These are phyloP conservation scores for Embiotoca jacksoni DNA, from an alignment of 2,113 vertebrate species.

Conservation along the genomic window DNA sequence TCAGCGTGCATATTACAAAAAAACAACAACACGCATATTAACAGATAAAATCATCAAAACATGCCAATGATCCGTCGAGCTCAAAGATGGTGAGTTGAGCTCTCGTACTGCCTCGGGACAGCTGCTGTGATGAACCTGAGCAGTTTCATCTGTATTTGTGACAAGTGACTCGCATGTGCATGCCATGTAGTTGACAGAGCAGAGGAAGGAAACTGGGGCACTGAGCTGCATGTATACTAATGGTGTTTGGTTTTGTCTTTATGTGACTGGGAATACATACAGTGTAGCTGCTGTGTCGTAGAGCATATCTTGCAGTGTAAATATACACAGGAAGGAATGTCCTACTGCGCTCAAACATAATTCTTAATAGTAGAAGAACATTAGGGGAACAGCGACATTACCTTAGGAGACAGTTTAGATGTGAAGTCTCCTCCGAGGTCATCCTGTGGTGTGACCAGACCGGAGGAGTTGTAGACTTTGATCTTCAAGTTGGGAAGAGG, in stretches of 20 bases:
- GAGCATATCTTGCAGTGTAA: background rate
- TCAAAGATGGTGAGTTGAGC: slow-evolving; percentile 34
- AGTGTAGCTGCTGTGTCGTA: slow-evolving; percentile 3
- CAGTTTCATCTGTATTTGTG: slow-evolving; percentile 58
- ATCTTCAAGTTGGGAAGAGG: slow-evolving; percentile 95
- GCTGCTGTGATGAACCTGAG: slow-evolving; percentile 44
- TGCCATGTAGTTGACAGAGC: slow-evolving; percentile 47
- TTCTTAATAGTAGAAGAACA: background rate
- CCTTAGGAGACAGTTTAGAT: slow-evolving; percentile 93
- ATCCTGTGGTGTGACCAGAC: slow-evolving; percentile 92
- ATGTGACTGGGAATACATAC: slow-evolving; percentile 23
- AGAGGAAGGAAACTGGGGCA: slow-evolving; percentile 61
- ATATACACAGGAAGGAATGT: slow-evolving; percentile 20
- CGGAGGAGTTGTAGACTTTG: slow-evolving; percentile 94
- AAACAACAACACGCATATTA: background rate
- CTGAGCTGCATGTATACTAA: slow-evolving; percentile 57
- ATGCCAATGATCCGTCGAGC: slow-evolving; percentile 5
- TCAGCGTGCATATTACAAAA: background rate
- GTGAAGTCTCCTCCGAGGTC: slow-evolving; percentile 91
- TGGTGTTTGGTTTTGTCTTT: slow-evolving; percentile 49
- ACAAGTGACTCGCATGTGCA: slow-evolving; percentile 47
- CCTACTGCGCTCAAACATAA: background rate
- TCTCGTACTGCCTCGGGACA: slow-evolving; percentile 52
- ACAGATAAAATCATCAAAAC: slow-evolving; percentile 29
- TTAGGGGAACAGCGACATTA: slow-evolving; percentile 5